A percentile compares a stretch with the other conserved stretches of the same genome.
Evolutionary conservation across 2,888 invertebrate species (phyloP).

Genomic region (Orchestes rusci): DNA sequence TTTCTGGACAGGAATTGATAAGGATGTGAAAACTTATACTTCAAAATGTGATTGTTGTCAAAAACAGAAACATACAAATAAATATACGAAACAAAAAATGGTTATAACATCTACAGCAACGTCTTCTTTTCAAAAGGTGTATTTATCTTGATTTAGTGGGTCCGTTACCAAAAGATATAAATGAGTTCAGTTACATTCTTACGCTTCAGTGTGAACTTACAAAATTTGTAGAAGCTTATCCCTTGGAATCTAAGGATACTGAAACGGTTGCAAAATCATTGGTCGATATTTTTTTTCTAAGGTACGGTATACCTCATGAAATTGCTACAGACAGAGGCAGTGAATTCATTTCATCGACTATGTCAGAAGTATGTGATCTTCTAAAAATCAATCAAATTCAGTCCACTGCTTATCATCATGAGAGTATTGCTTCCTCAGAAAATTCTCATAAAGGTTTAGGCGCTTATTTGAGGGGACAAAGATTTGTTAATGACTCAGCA

Average conservation of each 20-base stretch:
- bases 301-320: conserved; percentile 23
- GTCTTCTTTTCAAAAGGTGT: conserved; percentile 23
- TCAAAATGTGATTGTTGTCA: conserved; percentile 22
- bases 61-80: conserved; percentile 4
- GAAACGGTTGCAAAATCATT: conserved; percentile 5
- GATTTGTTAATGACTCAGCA: too few relatives aligned
- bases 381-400: conserved; percentile 20
- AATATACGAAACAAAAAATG: conserved; percentile 20
- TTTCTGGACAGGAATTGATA: conserved; percentile 18
- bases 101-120: conserved; percentile 23
- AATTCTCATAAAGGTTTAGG: conserved; percentile 15
- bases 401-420: conserved; percentile 21
- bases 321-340: conserved; percentile 16
- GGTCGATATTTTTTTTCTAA: conserved; percentile 20
- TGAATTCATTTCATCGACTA: conserved; percentile 19
- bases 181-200: conserved; percentile 4
- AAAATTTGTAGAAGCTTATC: conserved; percentile 6
- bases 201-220: conserved; percentile 7
- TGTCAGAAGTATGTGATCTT: conserved; percentile 10
- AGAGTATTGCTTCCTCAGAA: conserved; percentile 12
- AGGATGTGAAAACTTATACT: conserved; percentile 20
- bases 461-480: too few relatives aligned
- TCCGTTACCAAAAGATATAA: conserved; percentile 1
- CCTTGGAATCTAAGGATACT: conserved; percentile 1
- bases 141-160: conserved; percentile 20